Base-by-base conservation (phyloP, 2,113 vertebrate genomes). In the Colius striatus region DNA sequence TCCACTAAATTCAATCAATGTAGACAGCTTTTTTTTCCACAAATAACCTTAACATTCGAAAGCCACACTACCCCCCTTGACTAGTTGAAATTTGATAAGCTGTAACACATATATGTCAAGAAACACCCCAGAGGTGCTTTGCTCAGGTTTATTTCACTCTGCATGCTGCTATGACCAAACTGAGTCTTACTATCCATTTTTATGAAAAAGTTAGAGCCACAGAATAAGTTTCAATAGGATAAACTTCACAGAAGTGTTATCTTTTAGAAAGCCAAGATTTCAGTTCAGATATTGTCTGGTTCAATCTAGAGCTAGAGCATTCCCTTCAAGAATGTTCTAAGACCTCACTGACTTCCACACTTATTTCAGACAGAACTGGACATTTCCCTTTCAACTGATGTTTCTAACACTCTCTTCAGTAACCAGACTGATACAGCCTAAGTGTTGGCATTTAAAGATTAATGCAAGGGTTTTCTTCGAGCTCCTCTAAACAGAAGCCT, bases 131-230 rank as follows among this genome's bases (percentile, higher is more conserved):
- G 41, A 92, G 11, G 23, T 1, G 3, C 5, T 72, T 45, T 26
- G 19, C n/a, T 70, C 17, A 57, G 23, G 60, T 83, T 87, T 8
- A 63, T 43, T 57, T 38, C 27, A 34, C 81, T 55, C 48, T 55
- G 29, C 27, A 22, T 4, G 17, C 4, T 4, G 3, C 38, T 5
- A 0, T 1, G 19, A 70, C 17, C 7, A 45, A 72, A 62, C 7
- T 10, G 30, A 92, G 30, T 21, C 18, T 19, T 87, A 43, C 20
- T 30, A 72, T 4, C 17, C 32, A 55, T 38, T 60, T 12, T 32
- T 20, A 83, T 1, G 4, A 65, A 19, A 58, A 85, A 63, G 12
- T 45, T 65, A 78, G 0, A 2, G 27, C 12, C 51, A 72, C 17
- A 47, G 47, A 45, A 47, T 41, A 41, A 41, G 38, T 12, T 12